A percentile compares a stretch with the other conserved stretches of the same genome.
phyloP scores from a whole-genome alignment of 2,888 invertebrate species.

The Leptinotarsa peninsularis region DNA sequence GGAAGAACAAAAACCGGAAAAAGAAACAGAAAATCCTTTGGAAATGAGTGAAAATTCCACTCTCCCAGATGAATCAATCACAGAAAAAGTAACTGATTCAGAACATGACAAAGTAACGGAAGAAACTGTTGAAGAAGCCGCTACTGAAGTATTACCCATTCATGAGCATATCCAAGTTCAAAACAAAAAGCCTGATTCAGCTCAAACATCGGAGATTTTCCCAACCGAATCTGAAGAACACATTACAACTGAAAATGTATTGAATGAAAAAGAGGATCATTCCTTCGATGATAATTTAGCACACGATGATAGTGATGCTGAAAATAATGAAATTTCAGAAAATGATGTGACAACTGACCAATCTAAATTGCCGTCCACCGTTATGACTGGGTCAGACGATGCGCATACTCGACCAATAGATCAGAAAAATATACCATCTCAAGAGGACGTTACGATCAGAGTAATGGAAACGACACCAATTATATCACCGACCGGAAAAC shows the following conservation, averaged over 20 bases:
- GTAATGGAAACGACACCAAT: background rate
- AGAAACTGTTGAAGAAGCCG: background rate
- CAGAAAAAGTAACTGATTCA: background rate
- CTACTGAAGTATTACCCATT: background rate
- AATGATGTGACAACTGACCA: slow-evolving; percentile 31
- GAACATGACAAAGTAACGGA: background rate
- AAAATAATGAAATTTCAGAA: slow-evolving; percentile 29
- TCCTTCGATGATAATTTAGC: background rate
- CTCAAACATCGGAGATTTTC: slow-evolving; percentile 16
- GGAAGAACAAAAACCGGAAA: slow-evolving; percentile 13
- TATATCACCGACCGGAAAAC: background rate
- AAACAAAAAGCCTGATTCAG: slow-evolving; percentile 6
- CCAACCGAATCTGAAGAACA: slow-evolving; percentile 35
- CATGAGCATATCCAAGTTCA: background rate
- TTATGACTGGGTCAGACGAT: slow-evolving; percentile 5
- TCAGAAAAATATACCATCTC: slow-evolving; percentile 2
- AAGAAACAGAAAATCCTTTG: slow-evolving; percentile 16
- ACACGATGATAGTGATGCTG: slow-evolving; percentile 29
- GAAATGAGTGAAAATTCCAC: background rate
- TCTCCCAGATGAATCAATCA: slow-evolving; percentile 20
- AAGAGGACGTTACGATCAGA: background rate
- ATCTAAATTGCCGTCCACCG: slow-evolving; percentile 27
- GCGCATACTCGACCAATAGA: slow-evolving; percentile 15
- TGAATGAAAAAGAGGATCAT: background rate
- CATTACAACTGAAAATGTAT: background rate